phyloP scores from a whole-genome alignment of 2,888 invertebrate species.

The Theretra japonica region DNA sequence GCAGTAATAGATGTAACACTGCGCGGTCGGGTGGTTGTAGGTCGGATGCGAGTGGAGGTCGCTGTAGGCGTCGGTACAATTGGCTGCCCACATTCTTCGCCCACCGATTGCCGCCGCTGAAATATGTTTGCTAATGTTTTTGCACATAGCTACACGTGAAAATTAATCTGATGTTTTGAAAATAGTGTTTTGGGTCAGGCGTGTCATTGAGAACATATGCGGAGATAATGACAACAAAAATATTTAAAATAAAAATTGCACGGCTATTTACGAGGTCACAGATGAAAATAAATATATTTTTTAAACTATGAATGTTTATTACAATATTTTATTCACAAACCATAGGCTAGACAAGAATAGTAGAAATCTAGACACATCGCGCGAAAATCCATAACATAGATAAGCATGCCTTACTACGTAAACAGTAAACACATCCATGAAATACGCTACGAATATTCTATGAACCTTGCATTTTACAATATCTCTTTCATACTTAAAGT shows the following conservation, averaged over 20 bases:
- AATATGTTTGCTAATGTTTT: conserved; percentile 41
- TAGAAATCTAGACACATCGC: too few relatives aligned
- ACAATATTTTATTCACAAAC: too few relatives aligned
- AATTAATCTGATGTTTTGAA: conserved; percentile 14
- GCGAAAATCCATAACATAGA: too few relatives aligned
- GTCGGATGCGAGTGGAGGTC: conserved; percentile 32
- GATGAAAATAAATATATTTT: neutral
- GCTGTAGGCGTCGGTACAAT: conserved; percentile 56
- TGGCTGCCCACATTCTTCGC: conserved; percentile 58
- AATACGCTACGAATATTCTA: too few relatives aligned
- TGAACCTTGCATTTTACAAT: too few relatives aligned
- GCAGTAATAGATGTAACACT: conserved; percentile 40
- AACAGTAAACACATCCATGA: too few relatives aligned
- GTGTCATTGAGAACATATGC: neutral
- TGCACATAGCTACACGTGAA: conserved; percentile 28
- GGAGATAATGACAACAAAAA: neutral
- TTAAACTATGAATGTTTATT: neutral
- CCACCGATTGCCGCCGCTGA: conserved; percentile 54
- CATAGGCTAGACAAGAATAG: too few relatives aligned
- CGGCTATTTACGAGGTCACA: neutral
- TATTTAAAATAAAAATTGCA: neutral
- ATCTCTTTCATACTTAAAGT: too few relatives aligned
- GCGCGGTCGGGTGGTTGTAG: conserved; percentile 34
- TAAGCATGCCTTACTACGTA: too few relatives aligned
- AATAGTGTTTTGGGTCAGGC: neutral